Percentiles rank a stretch among this genome's conserved stretches.
Evolutionary conservation across 2,113 vertebrate species (phyloP).

Genomic region (Tichodroma muraria): DNA sequence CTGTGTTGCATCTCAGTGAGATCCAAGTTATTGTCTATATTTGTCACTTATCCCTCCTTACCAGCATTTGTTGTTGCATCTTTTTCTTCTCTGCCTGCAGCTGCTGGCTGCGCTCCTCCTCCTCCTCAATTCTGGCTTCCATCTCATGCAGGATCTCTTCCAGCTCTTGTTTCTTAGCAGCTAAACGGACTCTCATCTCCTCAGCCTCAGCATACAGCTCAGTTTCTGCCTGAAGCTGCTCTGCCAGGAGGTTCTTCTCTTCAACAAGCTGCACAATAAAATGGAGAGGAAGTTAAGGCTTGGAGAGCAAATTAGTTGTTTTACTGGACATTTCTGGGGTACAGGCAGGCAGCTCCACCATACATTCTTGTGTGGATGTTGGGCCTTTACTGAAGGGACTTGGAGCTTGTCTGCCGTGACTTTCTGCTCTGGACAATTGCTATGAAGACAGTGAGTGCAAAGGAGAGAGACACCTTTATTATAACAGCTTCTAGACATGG

Average conservation of each 20-base stretch:
- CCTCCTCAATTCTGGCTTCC: slow-evolving; percentile 91
- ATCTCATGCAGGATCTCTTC: slow-evolving; percentile 94
- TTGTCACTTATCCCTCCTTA: slow-evolving; percentile 21
- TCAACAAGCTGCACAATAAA: slow-evolving; percentile 74
- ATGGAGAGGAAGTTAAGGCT: neutral
- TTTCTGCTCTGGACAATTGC: neutral
- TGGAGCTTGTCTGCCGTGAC: neutral
- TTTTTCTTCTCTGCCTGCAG: slow-evolving; percentile 88
- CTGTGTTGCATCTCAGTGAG: neutral
- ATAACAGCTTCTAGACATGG: neutral
- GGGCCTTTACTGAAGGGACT: neutral
- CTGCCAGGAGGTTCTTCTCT: slow-evolving; percentile 83
- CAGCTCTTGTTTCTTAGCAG: slow-evolving; percentile 90
- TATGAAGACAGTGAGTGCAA: neutral
- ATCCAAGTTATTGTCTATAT: neutral
- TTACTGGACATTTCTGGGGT: neutral
- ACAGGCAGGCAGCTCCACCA: neutral
- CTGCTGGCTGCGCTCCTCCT: slow-evolving; percentile 81
- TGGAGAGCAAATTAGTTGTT: neutral
- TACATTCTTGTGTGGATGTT: neutral
- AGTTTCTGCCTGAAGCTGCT: slow-evolving; percentile 86
- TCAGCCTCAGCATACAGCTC: slow-evolving; percentile 88
- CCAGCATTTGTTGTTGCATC: slow-evolving; percentile 90
- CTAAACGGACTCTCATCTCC: slow-evolving; percentile 87
- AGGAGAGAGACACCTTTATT: neutral